These are phyloP conservation scores for Monomorium pharaonis DNA, from an alignment of 1,140 invertebrate genomes.

Conservation along the genomic window DNA sequence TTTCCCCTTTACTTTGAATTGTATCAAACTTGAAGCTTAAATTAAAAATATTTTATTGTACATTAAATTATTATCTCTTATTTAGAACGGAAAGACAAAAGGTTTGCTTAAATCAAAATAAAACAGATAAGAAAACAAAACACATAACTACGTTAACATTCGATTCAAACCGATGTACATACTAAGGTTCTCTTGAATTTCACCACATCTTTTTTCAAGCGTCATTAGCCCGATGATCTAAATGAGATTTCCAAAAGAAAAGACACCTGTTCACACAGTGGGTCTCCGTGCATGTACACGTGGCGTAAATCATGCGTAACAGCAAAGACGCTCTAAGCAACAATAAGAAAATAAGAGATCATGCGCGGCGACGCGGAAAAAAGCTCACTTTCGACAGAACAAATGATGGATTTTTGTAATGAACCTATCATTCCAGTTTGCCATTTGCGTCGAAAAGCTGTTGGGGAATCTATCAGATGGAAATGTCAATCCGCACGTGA, in stretches of 20 bases:
- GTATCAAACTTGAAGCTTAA: background rate
- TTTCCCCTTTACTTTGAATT: background rate
- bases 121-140: background rate
- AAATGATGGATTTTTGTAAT: conserved; percentile 36
- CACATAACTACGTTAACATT: background rate
- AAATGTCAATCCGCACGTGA: conserved; percentile 40
- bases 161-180: background rate
- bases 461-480: background rate
- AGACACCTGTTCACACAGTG: background rate
- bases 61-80: background rate
- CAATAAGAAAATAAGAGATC: background rate
- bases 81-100: background rate
- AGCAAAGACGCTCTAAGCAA: too few relatives aligned
- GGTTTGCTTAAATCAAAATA: background rate
- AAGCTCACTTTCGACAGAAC: background rate
- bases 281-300: too few relatives aligned
- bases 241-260: background rate
- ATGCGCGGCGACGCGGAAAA: background rate
- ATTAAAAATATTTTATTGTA: background rate
- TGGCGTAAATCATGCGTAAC: background rate
- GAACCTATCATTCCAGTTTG: conserved; percentile 10
- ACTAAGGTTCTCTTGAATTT: background rate
- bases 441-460: background rate
- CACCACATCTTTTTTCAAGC: background rate
- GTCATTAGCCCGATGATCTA: background rate